A percentile compares a stretch with the other conserved stretches of the same genome.
Conservation (phyloP, 2,113 vertebrate species). For the Myxocyprinus asiaticus region DNA sequence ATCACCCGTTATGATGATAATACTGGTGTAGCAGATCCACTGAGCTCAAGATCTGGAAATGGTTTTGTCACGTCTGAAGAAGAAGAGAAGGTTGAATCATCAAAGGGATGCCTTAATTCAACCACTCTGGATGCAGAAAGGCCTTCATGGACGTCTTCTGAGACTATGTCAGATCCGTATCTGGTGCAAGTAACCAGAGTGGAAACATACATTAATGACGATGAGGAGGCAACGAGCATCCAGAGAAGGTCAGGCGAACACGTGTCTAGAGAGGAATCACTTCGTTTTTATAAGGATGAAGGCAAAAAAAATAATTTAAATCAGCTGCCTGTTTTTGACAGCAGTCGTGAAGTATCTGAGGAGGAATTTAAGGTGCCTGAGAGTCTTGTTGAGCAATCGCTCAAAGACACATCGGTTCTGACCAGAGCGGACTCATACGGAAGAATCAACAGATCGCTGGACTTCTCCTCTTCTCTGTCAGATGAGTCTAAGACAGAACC, state of each 20-base stretch:
- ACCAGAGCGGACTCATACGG: conserved; percentile 24
- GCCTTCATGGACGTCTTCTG: conserved; percentile 51
- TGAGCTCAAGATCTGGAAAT: neutral
- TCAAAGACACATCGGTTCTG: conserved; percentile 60
- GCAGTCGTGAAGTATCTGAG: conserved; percentile 10
- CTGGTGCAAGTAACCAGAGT: conserved; percentile 85
- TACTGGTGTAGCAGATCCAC: neutral
- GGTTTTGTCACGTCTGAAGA: conserved; percentile 8
- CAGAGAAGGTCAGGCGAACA: neutral
- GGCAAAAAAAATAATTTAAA: conserved; percentile 17
- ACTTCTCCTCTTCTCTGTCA: neutral
- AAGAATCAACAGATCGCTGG: conserved; percentile 2
- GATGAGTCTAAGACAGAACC: conserved; percentile 31
- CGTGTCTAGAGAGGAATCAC: neutral
- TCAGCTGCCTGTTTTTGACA: conserved; percentile 7
- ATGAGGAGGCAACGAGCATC: conserved; percentile 60
- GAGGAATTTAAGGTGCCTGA: conserved; percentile 47
- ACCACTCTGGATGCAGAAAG: neutral
- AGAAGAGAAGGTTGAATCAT: conserved; percentile 21
- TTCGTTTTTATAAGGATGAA: conserved; percentile 22
- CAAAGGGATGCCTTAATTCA: no score
- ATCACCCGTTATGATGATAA: neutral
- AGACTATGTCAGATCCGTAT: conserved; percentile 70
- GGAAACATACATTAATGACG: conserved; percentile 84
- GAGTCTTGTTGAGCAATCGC: conserved; percentile 57